These are phyloP conservation scores for Clarias batrachus DNA, from an alignment of 2,113 vertebrate species.

Conservation along the genomic window DNA sequence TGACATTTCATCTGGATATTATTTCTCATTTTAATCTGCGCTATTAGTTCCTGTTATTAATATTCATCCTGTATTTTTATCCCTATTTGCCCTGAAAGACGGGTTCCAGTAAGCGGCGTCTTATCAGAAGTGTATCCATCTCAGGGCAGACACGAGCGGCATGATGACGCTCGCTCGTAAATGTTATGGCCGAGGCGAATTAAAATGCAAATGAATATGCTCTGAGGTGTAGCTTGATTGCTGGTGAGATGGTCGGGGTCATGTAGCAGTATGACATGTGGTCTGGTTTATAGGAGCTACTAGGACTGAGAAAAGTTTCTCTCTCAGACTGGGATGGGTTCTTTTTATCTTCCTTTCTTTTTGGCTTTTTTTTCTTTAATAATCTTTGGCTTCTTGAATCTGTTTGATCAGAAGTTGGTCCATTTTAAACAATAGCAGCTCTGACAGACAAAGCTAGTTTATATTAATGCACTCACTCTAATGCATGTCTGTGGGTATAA, in stretches of 20 bases:
- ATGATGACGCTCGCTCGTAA: not conserved
- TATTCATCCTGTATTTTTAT: not conserved
- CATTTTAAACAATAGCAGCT: not conserved
- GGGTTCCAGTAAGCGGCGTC: not conserved
- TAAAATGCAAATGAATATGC: slow-evolving; percentile 5
- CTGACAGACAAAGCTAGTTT: too few species aligned
- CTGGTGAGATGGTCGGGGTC: not conserved
- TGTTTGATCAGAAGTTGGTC: not conserved
- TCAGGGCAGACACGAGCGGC: not conserved
- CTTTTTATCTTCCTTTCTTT: not conserved
- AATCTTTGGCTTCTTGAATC: not conserved
- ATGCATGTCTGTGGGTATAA: not conserved
- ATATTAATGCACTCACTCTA: not conserved
- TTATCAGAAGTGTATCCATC: not conserved
- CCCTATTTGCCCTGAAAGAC: not conserved
- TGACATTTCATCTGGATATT: not conserved
- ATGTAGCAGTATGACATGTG: not conserved
- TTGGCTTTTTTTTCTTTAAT: not conserved
- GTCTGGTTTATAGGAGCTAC: not conserved
- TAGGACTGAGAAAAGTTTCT: not conserved
- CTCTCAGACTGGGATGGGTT: not conserved
- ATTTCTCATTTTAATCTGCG: not conserved
- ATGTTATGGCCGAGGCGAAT: not conserved
- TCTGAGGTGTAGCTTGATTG: not conserved
- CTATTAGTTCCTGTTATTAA: not conserved